These are phyloP conservation scores for Sthenelais limicola DNA, from an alignment of 2,888 invertebrate species.

Conservation along the genomic window DNA sequence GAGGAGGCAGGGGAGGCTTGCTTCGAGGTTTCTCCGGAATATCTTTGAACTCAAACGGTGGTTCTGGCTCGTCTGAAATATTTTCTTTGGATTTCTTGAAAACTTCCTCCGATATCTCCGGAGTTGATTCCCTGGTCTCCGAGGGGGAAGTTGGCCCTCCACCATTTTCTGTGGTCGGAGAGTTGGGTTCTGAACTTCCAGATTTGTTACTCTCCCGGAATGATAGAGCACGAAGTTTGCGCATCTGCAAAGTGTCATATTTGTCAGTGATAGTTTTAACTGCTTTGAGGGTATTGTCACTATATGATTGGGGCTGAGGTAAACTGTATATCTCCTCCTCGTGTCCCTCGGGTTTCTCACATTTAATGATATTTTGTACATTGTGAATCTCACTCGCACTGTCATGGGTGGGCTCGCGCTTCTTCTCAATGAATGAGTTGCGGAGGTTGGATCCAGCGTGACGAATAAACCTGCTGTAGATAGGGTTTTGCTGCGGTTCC, in stretches of 20 bases:
- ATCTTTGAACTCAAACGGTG: neutral
- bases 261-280: constrained; percentile 51
- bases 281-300: constrained; percentile 51
- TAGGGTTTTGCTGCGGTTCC: neutral
- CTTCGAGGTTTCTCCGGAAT: neutral
- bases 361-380: constrained; percentile 47
- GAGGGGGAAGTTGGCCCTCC: neutral
- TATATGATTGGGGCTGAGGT: constrained; percentile 50
- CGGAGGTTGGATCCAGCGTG: constrained; percentile 22
- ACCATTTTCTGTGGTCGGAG: neutral
- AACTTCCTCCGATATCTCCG: neutral
- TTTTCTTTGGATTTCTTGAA: too few relatives aligned
- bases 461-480: neutral
- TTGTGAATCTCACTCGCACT: constrained; percentile 43
- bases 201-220: constrained; percentile 42
- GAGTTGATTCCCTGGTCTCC: neutral
- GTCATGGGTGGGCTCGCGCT: constrained; percentile 30
- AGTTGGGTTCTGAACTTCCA: constrained; percentile 17
- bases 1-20: constrained; percentile 19
- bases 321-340: constrained; percentile 47
- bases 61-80: too few relatives aligned
- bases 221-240: constrained; percentile 45
- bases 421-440: constrained; percentile 33
- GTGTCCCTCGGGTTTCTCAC: neutral
- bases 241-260: constrained; percentile 50